Evolutionary conservation across 2,888 invertebrate genomes (phyloP).

Genomic region (Acanthosepion lycidas): DNA sequence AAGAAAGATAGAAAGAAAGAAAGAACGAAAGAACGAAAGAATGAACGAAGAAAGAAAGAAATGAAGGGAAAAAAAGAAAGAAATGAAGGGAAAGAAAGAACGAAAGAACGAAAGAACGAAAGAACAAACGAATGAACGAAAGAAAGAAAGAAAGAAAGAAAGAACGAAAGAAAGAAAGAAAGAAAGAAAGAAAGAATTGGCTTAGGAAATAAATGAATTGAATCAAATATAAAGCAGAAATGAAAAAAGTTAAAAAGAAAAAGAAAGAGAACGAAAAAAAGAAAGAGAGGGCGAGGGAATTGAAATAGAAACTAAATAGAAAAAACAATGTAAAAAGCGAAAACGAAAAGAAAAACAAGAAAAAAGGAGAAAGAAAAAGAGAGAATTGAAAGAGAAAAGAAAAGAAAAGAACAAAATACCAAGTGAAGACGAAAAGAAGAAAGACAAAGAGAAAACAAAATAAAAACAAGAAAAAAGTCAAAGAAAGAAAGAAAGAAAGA

Average conservation of each 20-base stretch:
- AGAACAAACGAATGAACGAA: not conserved
- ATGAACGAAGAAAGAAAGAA: not conserved
- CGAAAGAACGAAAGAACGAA: too few species aligned
- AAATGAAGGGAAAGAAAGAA: not conserved
- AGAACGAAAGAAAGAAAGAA: not conserved
- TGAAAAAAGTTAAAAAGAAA: too few species aligned
- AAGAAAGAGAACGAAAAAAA: not conserved
- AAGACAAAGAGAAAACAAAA: too few species aligned
- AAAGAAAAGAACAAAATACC: not conserved
- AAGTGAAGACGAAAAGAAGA: too few species aligned
- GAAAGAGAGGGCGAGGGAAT: not conserved
- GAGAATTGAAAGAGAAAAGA: not conserved
- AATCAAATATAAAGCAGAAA: too few species aligned
- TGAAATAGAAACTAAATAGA: not conserved
- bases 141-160: not conserved
- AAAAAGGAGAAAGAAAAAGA: not conserved
- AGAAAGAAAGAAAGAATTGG: too few species aligned
- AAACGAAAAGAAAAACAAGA: not conserved
- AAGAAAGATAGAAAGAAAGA: too few species aligned
- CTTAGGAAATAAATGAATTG: too few species aligned
- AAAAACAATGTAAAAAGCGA: not conserved
- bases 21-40: not conserved
- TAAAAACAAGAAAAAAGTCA: too few species aligned
- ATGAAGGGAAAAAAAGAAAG: not conserved
- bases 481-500: too few species aligned